Base-by-base conservation (phyloP, 1,140 invertebrate species). In the Hyles vespertilio region DNA sequence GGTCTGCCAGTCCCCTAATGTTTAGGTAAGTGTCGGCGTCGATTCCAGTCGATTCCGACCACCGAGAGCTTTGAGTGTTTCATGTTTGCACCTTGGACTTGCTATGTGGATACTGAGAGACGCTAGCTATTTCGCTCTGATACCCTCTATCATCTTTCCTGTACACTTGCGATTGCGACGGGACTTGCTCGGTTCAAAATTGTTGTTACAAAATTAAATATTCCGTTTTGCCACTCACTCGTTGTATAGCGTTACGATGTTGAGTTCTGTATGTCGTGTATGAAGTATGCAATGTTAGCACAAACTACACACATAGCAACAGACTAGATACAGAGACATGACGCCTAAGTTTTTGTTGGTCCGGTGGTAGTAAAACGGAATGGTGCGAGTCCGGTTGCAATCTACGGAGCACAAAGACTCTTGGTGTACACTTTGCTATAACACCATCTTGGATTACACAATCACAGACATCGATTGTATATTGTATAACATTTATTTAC, bases 1-100 rank as follows among this genome's bases (percentile, higher is more conserved):
- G 36, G 36, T 60, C 49, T 58, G 51, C 55, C 58, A 52, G 47
- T 52, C 57, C 53, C 55, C 59, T 47, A 47, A 40, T 47, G 7
- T 73, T 82, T 81, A 77, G 81, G 81, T 82, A 85, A 85, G 80
- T 85, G 40, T 72, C 77, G 77, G 76, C 77, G 77, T 77, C 67
- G 79, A 71, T 74, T 69, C 70, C 74, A 62, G 63, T 80, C 74
- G 66, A 67, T 69, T 61, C 73, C 77, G 79, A 81, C 81, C 80
- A 89, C 86, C 83, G 77, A 89, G 86, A 87, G 89, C 89, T 90
- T 90, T 90, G 87, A 90, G 86, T 90, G 89, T 90, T 90, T 87
- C 89, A 89, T 90, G 89, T 89, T 89, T 90, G 89, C 89, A 89
- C 89, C 85, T 89, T 90, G 89, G 87, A 89, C 87, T 89, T 90